These are phyloP conservation scores for Apistogramma diplotaenia DNA, from an alignment of 2,113 vertebrate genomes.

Conservation along the genomic window DNA sequence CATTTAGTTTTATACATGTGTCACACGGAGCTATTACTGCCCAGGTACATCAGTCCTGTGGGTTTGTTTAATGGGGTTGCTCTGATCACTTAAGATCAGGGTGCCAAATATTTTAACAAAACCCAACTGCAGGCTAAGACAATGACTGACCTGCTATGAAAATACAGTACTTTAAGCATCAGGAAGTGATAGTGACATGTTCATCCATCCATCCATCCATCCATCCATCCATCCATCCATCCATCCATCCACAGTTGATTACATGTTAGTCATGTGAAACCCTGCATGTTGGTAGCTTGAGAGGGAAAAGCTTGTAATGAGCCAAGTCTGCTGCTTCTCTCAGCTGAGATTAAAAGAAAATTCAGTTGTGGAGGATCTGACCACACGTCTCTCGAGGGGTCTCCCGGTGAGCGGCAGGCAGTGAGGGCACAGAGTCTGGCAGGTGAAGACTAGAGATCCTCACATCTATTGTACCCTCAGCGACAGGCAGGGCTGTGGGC, in stretches of 20 bases:
- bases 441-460: slow-evolving; percentile 2
- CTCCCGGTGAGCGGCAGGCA: slow-evolving; percentile 20
- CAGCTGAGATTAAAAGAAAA: slow-evolving; percentile 16
- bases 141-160: neutral
- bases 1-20: neutral
- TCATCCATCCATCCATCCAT: no score
- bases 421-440: neutral
- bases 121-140: neutral
- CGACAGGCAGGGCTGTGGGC: slow-evolving; percentile 42
- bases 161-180: neutral
- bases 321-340: neutral
- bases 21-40: neutral
- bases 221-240: neutral
- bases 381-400: neutral
- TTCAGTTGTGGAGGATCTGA: neutral
- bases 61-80: no score
- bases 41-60: neutral
- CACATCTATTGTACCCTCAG: slow-evolving; percentile 46
- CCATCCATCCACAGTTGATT: neutral
- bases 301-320: neutral
- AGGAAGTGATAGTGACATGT: no score
- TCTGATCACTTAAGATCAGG: no score
- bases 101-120: neutral
- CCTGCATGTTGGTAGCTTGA: neutral
- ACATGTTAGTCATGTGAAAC: neutral